phyloP scores from a whole-genome alignment of 1,140 invertebrate species.

The Schmidtea mediterranea region DNA sequence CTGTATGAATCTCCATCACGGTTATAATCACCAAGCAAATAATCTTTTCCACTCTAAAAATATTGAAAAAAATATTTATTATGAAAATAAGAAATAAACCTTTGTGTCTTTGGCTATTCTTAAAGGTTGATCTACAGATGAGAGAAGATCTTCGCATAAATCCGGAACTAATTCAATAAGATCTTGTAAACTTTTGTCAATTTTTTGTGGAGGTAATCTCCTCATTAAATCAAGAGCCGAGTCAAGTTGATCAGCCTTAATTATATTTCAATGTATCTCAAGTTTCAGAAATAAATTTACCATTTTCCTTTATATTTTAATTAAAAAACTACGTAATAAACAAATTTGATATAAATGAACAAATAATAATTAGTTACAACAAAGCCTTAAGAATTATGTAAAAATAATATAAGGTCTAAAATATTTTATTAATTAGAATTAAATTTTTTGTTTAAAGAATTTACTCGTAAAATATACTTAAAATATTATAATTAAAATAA shows the following conservation, averaged over 20 bases:
- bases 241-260: constrained; percentile 39
- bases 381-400: too few relatives aligned
- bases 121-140: constrained; percentile 86
- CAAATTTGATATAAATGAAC: too few relatives aligned
- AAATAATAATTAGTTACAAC: too few relatives aligned
- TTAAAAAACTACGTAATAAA: too few relatives aligned
- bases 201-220: constrained; percentile 85
- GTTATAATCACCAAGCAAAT: constrained; percentile 93
- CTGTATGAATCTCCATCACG: constrained; percentile 94
- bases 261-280: not conserved
- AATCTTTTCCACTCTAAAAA: constrained; percentile 96
- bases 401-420: too few relatives aligned
- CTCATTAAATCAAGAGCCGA: constrained; percentile 94
- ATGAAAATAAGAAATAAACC: too few relatives aligned
- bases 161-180: constrained; percentile 56
- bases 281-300: not conserved
- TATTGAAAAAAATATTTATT: too few relatives aligned
- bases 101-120: constrained; percentile 84
- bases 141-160: constrained; percentile 79
- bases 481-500: too few relatives aligned
- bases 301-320: too few relatives aligned
- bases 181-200: constrained; percentile 89
- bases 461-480: too few relatives aligned
- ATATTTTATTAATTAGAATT: too few relatives aligned
- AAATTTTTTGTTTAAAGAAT: too few relatives aligned